Evolutionary conservation across 2,113 vertebrate species (phyloP).

Genomic region (Pachycephala philippinensis): DNA sequence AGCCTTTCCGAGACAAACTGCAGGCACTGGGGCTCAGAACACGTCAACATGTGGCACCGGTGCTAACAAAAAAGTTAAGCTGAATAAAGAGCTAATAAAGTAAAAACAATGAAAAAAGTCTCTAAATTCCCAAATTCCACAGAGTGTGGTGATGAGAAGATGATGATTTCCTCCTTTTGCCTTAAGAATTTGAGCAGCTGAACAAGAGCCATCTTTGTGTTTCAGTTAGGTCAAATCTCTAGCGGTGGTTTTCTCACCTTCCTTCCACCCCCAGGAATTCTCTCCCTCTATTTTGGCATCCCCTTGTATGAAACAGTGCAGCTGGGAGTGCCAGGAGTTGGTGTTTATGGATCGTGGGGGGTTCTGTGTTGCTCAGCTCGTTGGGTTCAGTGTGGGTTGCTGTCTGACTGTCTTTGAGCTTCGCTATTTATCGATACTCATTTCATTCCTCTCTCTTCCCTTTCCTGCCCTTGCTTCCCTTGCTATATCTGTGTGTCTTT

Average conservation of each 20-base stretch:
- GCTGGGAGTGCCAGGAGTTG: background rate
- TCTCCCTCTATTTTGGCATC: background rate
- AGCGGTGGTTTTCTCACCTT: background rate
- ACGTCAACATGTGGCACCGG: background rate
- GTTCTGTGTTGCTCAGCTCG: background rate
- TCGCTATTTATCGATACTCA: slow-evolving; percentile 75
- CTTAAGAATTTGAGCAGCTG: background rate
- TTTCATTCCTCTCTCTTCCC: slow-evolving; percentile 83
- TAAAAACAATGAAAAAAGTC: background rate
- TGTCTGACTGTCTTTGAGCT: slow-evolving; percentile 79
- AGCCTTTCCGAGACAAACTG: background rate
- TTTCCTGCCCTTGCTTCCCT: slow-evolving; percentile 83
- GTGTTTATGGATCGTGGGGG: background rate
- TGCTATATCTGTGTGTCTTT: slow-evolving; percentile 90
- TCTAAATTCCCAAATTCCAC: background rate
- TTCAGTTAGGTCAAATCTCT: background rate
- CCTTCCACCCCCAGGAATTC: background rate
- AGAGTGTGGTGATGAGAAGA: background rate
- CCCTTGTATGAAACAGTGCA: background rate
- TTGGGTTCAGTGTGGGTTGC: slow-evolving; percentile 67
- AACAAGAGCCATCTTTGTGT: background rate
- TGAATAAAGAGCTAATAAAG: background rate
- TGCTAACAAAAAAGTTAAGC: background rate
- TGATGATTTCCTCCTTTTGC: background rate
- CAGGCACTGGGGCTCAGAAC: background rate